Percentiles rank a stretch among this genome's conserved stretches.
Evolutionary conservation across 2,797 vertebrate genomes (phyloP).

Genomic region (Pseudomugil gertrudae): DNA sequence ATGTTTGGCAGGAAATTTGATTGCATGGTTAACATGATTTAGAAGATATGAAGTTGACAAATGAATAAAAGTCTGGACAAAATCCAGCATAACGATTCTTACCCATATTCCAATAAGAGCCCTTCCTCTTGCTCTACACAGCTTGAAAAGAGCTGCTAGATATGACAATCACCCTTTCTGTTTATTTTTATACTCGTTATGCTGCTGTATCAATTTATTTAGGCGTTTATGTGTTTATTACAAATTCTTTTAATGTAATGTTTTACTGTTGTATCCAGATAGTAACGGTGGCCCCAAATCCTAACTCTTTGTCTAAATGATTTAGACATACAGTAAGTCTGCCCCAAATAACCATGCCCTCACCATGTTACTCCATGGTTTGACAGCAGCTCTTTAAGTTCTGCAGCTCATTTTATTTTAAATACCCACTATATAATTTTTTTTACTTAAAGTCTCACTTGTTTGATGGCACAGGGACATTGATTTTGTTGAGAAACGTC

Average conservation of each 20-base stretch:
- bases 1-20: neutral
- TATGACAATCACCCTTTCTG: neutral
- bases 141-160: neutral
- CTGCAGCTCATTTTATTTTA: no score
- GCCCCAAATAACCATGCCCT: neutral
- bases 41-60: neutral
- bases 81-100: neutral
- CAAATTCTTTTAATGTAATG: neutral
- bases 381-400: no score
- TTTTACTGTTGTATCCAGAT: neutral
- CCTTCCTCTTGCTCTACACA: neutral
- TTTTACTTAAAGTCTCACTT: no score
- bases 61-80: neutral
- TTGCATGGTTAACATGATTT: neutral
- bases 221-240: neutral
- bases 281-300: neutral
- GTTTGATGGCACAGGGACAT: neutral
- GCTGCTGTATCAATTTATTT: neutral
- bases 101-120: neutral
- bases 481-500: neutral
- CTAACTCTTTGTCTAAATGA: neutral
- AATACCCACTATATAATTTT: no score
- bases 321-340: no score
- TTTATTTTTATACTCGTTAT: neutral
- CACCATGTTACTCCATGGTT: no score